phyloP scores from a whole-genome alignment of 2,888 invertebrate species.

The Idaea biselata region DNA sequence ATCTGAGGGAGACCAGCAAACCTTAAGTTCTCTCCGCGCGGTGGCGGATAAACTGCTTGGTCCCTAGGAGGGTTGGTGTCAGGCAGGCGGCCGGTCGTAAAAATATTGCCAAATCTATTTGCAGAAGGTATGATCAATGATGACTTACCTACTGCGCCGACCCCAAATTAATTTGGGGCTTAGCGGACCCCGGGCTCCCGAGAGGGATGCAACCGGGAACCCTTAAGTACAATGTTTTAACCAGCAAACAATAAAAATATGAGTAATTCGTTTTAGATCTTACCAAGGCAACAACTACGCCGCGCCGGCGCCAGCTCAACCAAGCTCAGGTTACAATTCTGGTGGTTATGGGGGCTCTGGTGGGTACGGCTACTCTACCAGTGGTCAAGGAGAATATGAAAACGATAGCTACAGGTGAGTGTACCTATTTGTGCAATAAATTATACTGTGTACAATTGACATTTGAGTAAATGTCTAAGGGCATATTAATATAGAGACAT shows the following conservation, averaged over 20 bases:
- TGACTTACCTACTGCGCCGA: too few species aligned
- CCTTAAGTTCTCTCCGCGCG: too few species aligned
- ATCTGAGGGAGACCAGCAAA: too few species aligned
- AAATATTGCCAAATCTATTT: too few species aligned
- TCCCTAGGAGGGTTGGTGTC: too few species aligned
- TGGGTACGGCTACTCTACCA: conserved; percentile 66
- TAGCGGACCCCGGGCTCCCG: too few species aligned
- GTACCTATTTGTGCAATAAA: background rate
- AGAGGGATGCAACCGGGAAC: too few species aligned
- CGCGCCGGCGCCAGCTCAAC: conserved; percentile 52
- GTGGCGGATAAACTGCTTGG: too few species aligned
- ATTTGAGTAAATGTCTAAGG: background rate
- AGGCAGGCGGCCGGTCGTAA: too few species aligned
- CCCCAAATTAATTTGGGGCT: too few species aligned
- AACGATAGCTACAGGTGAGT: conserved; percentile 67
- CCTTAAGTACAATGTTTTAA: background rate
- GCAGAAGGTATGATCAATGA: too few species aligned
- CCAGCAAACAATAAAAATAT: background rate
- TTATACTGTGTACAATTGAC: background rate
- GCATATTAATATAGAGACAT: too few species aligned
- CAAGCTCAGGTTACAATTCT: conserved; percentile 57
- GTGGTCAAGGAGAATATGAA: conserved; percentile 60
- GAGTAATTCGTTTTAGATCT: background rate
- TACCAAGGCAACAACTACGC: conserved; percentile 64
- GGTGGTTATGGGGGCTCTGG: conserved; percentile 52